Evolutionary conservation across 2,888 invertebrate species (phyloP), one percentile per base, ranked within the genome.

Genomic region (Thymelicus sylvestris): DNA sequence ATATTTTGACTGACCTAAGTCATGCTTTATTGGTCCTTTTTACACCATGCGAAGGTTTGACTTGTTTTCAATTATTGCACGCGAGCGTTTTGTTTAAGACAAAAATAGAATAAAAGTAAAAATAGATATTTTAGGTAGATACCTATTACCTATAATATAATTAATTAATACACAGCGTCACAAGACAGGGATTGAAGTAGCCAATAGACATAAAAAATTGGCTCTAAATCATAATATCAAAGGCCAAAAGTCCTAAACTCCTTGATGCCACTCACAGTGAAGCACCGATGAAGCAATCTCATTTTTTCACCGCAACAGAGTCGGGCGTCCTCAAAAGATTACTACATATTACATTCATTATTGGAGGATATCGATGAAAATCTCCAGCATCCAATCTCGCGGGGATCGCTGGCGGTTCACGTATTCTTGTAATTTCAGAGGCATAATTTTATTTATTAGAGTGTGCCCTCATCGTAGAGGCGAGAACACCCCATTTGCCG

Each of bases 371-470:
- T 91, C 90, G 89, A 91, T 89, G 90, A 84, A 87, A 91, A 91
- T 86, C 88, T 88, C 85, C 84, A 86, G 81, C 86, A 90, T 91
- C 93, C 93, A 93, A 93, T 93, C 92, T 91, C 90, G 84, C 84
- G 87, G 85, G 83, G 88, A 89, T 87, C 84, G 86, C 84, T 88
- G 84, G 83, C 81, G 83, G 84, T 83, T 84, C 86, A 87, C 90
- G 91, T 91, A 89, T 93, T 92, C 91, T 93, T 92, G 93, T 93
- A 93, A 93, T 93, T 93, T 93, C 92, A 89, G 89, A 86, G 89
- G 90, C 89, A 93, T 93, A 93, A 93, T 93, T 93, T 93, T 93
- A 93, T 93, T 93, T 93, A 93, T 93, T 93, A 93, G 92, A 92
- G 89, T 88, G 83, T 88, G 86, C 89, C 89, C 89, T 87, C 89